A percentile compares a stretch with the other conserved stretches of the same genome.
Evolutionary conservation across 2,113 vertebrate species (phyloP).

Genomic region (Malaclemys terrapin): DNA sequence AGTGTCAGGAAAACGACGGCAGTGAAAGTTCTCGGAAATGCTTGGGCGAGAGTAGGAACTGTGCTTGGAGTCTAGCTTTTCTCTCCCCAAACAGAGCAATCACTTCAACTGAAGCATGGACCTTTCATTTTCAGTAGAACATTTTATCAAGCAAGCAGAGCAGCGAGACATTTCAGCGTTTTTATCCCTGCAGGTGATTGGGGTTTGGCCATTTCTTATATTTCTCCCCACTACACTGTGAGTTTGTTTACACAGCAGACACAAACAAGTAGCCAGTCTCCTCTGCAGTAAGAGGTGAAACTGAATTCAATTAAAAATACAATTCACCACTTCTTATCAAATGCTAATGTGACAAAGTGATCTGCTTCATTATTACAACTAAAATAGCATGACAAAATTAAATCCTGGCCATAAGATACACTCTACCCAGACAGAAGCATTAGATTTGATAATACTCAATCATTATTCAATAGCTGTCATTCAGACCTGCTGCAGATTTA

Average conservation of each 20-base stretch:
- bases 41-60: neutral
- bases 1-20: neutral
- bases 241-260: constrained; percentile 58
- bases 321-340: neutral
- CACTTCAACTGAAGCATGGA: neutral
- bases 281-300: neutral
- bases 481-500: constrained; percentile 5
- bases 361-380: neutral
- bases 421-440: fast-evolving
- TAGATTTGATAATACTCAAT: neutral
- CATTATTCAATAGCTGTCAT: neutral
- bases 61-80: constrained; percentile 1
- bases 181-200: neutral
- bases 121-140: constrained; percentile 1
- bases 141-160: neutral
- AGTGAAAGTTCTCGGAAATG: constrained; percentile 13
- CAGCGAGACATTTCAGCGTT: neutral
- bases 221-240: constrained; percentile 10
- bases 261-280: constrained; percentile 75
- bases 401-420: neutral
- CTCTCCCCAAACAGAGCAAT: neutral
- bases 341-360: neutral
- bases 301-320: neutral
- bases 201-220: neutral
- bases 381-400: neutral